phyloP scores from a whole-genome alignment of 2,113 vertebrate species.

The Calyptomena viridis region DNA sequence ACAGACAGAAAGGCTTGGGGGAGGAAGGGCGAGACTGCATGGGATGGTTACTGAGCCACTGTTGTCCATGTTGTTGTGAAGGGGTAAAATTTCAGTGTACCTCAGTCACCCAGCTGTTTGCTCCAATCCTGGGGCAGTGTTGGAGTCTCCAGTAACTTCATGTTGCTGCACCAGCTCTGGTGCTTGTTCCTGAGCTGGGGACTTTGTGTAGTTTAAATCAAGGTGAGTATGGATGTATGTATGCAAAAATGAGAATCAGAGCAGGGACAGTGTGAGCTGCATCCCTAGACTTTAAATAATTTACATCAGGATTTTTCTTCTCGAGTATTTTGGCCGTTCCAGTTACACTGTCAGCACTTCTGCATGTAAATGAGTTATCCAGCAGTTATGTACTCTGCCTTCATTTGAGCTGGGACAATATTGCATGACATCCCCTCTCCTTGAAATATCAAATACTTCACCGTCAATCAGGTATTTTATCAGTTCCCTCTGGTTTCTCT shows the following conservation, averaged over 20 bases:
- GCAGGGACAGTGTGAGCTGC: not conserved
- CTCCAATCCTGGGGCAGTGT: too few species aligned
- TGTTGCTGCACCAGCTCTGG: fast-evolving
- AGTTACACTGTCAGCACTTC: not conserved
- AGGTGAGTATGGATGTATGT: too few species aligned
- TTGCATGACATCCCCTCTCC: not conserved
- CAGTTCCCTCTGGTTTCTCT: not conserved
- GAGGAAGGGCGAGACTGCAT: not conserved
- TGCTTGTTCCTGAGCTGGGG: not conserved
- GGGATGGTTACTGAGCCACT: not conserved
- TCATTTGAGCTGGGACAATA: not conserved
- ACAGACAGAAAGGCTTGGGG: not conserved
- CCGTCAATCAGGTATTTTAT: not conserved
- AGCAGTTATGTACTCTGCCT: not conserved
- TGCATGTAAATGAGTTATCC: not conserved
- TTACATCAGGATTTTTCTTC: not conserved
- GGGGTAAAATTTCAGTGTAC: not conserved
- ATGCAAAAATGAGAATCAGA: not conserved
- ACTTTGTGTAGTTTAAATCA: not conserved
- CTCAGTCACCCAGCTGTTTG: not conserved
- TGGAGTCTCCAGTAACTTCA: fast-evolving
- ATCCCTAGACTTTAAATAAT: not conserved
- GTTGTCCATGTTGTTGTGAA: fast-evolving
- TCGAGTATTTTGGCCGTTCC: not conserved
- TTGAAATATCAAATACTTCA: not conserved